phyloP scores from a whole-genome alignment of 2,113 vertebrate species.

The Bos javanicus region DNA sequence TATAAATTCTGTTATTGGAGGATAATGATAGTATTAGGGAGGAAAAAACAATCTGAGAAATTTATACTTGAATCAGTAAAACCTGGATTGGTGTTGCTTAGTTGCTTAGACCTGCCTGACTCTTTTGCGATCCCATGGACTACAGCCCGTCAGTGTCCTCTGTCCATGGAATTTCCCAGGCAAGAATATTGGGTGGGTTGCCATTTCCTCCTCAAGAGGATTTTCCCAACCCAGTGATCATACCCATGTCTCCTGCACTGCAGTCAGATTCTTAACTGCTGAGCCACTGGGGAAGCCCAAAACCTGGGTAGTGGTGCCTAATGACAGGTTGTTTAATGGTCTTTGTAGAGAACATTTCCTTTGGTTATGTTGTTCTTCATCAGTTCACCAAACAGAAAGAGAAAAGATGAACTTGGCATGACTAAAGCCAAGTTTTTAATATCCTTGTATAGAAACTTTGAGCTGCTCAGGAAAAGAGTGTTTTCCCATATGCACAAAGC shows the following conservation, averaged over 20 bases:
- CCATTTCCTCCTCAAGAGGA: background rate
- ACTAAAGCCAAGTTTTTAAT: background rate
- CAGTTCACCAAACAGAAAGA: background rate
- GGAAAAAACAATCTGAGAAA: background rate
- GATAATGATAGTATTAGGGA: constrained; percentile 43
- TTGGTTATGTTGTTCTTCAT: constrained; percentile 33
- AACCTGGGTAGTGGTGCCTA: background rate
- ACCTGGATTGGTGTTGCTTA: background rate
- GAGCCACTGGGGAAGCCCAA: background rate
- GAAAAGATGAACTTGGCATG: background rate
- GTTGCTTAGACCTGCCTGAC: background rate
- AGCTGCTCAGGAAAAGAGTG: background rate
- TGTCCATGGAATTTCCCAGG: background rate
- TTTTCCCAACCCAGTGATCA: background rate
- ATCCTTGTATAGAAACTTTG: background rate
- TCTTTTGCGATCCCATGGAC: background rate
- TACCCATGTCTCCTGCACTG: background rate
- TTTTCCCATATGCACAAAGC: background rate
- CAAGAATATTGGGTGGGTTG: background rate
- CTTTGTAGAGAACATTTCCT: constrained; percentile 21
- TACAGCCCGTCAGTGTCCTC: background rate
- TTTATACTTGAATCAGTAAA: constrained; percentile 12
- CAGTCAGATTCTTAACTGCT: background rate
- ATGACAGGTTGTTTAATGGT: constrained; percentile 10
- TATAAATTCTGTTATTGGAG: constrained; percentile 38